phyloP scores from a whole-genome alignment of 1,140 invertebrate genomes.

The Elymnias hypermnestra region DNA sequence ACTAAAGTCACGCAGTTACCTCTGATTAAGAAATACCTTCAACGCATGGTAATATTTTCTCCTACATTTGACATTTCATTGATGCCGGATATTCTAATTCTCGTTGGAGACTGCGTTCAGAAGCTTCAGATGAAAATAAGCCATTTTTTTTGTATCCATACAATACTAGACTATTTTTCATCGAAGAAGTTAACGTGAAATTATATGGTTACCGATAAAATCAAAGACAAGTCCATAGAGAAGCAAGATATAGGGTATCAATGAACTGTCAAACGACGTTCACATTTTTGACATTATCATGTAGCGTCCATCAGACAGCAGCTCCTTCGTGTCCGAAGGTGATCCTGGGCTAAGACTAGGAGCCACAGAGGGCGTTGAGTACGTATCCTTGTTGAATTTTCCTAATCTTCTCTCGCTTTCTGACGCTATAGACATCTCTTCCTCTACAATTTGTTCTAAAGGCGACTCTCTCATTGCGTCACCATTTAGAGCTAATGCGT shows the following conservation, averaged over 20 bases:
- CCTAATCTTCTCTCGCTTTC: conserved; percentile 61
- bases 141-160: neutral
- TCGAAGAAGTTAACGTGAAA: conserved; percentile 19
- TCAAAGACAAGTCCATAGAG: conserved; percentile 38
- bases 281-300: conserved; percentile 73
- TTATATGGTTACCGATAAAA: conserved; percentile 35
- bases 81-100: conserved; percentile 32
- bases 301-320: conserved; percentile 77
- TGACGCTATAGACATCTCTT: conserved; percentile 71
- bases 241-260: conserved; percentile 40
- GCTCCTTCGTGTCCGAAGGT: conserved; percentile 81
- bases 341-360: conserved; percentile 81
- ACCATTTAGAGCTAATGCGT: conserved; percentile 64
- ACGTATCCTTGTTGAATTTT: conserved; percentile 67
- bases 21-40: conserved; percentile 8
- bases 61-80: conserved; percentile 40
- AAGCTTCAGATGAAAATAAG: neutral
- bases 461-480: conserved; percentile 58
- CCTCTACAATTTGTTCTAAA: conserved; percentile 78
- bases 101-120: conserved; percentile 23
- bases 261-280: conserved; percentile 41
- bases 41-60: conserved; percentile 21
- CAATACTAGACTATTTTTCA: neutral
- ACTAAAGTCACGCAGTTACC: conserved; percentile 11
- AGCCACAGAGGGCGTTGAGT: conserved; percentile 74